phyloP scores from a whole-genome alignment of 37 sponge, comb jelly and placozoan species.

The Haliclona indistincta region DNA sequence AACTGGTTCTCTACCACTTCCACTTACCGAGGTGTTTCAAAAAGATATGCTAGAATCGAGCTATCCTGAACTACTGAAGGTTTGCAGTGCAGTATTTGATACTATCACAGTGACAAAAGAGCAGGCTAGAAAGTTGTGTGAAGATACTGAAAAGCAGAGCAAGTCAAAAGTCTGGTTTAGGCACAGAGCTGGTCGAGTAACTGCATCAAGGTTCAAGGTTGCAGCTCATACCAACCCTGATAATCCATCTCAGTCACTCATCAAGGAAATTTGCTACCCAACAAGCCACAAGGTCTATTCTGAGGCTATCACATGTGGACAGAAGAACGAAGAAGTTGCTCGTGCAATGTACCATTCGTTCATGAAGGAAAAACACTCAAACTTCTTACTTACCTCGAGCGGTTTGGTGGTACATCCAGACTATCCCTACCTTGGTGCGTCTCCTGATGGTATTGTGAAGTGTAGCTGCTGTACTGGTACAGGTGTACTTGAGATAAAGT shows the following conservation, averaged over 20 bases:
- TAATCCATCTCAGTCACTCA: slow-evolving; percentile 1
- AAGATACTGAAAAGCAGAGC: not conserved
- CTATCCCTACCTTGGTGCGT: slow-evolving; percentile 5
- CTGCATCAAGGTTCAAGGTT: not conserved
- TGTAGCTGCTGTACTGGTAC: slow-evolving; percentile 6
- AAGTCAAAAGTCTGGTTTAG: not conserved
- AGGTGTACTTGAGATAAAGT: slow-evolving; percentile 24
- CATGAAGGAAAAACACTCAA: not conserved
- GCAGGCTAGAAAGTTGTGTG: not conserved
- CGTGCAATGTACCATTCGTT: not conserved
- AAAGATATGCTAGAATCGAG: not conserved
- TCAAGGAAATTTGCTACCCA: slow-evolving; percentile 11
- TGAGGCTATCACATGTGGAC: slow-evolving; percentile 10
- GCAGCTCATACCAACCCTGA: not conserved
- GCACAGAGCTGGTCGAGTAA: not conserved
- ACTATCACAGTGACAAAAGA: not conserved
- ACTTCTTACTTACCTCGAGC: not conserved
- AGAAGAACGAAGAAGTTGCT: not conserved
- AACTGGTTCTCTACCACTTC: not conserved
- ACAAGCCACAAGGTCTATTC: no score
- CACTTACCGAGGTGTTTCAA: not conserved
- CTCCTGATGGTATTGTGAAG: slow-evolving; percentile 20
- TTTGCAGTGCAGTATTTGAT: slow-evolving; percentile 1
- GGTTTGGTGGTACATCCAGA: slow-evolving; percentile 18
- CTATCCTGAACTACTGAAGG: not conserved